Evolutionary conservation across 2,113 vertebrate species (phyloP).

Genomic region (Cyanoliseus patagonus): DNA sequence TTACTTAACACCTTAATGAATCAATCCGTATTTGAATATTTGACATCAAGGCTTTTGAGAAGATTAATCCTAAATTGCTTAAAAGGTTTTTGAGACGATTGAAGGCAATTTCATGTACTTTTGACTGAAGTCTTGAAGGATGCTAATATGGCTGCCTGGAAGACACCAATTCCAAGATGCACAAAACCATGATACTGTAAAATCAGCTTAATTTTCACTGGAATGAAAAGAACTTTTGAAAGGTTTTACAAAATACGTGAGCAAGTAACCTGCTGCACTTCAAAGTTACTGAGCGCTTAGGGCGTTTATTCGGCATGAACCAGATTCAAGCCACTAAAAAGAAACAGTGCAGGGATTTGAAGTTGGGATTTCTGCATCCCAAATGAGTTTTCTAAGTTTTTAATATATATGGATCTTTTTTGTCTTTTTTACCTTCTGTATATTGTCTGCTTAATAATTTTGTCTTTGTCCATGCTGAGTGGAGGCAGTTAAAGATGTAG

Average conservation of each 20-base stretch:
- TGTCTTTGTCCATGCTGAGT: not conserved
- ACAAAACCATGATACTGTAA: not conserved
- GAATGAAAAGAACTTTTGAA: conserved; percentile 20
- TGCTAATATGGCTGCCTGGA: not conserved
- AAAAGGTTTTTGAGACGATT: not conserved
- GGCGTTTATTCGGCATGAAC: not conserved
- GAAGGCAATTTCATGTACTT: not conserved
- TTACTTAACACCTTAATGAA: not conserved
- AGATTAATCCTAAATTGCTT: not conserved
- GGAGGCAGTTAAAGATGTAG: not conserved
- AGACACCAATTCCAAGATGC: not conserved
- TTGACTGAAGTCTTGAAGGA: not conserved
- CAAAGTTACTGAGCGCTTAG: not conserved
- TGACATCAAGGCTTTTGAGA: not conserved
- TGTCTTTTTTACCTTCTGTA: not conserved
- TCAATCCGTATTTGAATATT: not conserved
- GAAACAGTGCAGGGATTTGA: not conserved
- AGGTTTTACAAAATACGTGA: conserved; percentile 1
- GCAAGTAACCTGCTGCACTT: not conserved
- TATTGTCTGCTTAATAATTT: not conserved
- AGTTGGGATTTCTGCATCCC: not conserved
- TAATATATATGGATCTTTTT: not conserved
- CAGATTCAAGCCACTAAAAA: not conserved
- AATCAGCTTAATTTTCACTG: conserved; percentile 31
- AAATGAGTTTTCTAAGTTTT: not conserved